These are phyloP conservation scores for Pinna nobilis DNA, from an alignment of 1,140 invertebrate genomes.

Conservation along the genomic window DNA sequence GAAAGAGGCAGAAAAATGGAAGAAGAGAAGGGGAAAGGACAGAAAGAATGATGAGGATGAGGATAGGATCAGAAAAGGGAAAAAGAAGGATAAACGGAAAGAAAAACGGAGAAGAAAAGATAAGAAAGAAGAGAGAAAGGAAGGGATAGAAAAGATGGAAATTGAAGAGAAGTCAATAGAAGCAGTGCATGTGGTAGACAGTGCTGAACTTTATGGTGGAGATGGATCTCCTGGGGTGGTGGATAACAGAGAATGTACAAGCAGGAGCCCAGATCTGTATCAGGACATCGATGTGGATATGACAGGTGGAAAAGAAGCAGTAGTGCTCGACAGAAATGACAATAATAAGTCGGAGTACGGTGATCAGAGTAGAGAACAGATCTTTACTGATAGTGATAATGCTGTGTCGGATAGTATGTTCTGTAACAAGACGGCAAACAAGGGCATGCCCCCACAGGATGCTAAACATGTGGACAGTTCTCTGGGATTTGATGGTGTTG, in stretches of 20 bases:
- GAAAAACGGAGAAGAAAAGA: neutral
- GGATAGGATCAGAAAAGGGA: conserved; percentile 4
- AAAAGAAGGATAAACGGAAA: conserved; percentile 14
- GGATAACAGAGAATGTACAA: neutral
- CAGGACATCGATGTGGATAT: conserved; percentile 9
- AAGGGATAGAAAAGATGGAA: conserved; percentile 8
- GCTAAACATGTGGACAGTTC: neutral
- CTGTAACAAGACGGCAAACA: conserved; percentile 1
- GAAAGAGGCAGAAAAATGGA: conserved; percentile 1
- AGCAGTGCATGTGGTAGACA: neutral
- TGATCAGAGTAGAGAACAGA: too few relatives aligned
- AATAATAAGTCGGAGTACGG: too few relatives aligned
- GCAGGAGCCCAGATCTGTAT: neutral
- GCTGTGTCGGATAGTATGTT: too few relatives aligned
- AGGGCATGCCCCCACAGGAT: neutral
- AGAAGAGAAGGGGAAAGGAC: conserved; percentile 1
- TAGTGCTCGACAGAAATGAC: neutral
- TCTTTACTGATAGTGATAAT: too few relatives aligned
- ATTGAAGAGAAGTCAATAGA: neutral
- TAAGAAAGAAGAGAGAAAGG: conserved; percentile 2
- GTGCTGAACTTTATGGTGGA: neutral
- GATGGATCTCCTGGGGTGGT: too few relatives aligned
- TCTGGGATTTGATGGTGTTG: conserved; percentile 7
- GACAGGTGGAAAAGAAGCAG: conserved; percentile 8
- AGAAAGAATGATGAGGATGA: conserved; percentile 9